These are phyloP conservation scores for Cephus spinipes DNA, from an alignment of 2,888 invertebrate genomes.

Conservation along the genomic window DNA sequence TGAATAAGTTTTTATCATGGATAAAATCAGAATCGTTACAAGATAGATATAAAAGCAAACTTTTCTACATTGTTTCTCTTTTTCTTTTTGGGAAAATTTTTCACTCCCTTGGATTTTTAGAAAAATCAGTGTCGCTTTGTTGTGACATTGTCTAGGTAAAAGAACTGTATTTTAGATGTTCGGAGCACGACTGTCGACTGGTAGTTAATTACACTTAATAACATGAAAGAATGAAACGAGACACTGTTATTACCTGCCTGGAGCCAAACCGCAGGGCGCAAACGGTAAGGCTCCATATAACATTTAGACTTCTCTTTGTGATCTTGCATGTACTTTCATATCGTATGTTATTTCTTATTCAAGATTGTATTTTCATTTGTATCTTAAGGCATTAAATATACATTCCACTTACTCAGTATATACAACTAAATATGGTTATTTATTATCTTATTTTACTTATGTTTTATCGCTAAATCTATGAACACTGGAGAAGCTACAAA, in stretches of 20 bases:
- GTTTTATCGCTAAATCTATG: not conserved
- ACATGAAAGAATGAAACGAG: constrained; percentile 65
- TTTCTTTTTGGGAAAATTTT: not conserved
- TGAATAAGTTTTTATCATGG: not conserved
- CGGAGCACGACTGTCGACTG: constrained; percentile 43
- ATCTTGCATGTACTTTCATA: constrained; percentile 14
- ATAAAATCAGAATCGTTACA: not conserved
- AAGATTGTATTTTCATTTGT: too few relatives aligned
- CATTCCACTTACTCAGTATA: not conserved
- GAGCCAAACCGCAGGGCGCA: constrained; percentile 62
- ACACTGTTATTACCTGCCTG: constrained; percentile 63
- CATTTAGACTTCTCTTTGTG: constrained; percentile 11
- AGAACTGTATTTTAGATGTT: constrained; percentile 51
- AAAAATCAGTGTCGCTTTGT: not conserved
- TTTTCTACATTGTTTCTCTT: not conserved
- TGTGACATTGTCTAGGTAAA: not conserved
- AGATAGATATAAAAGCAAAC: not conserved
- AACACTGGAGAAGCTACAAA: not conserved
- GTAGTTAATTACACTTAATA: constrained; percentile 55
- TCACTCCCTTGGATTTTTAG: not conserved
- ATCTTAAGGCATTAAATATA: too few relatives aligned
- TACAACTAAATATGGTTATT: not conserved
- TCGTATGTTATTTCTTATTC: constrained; percentile 11
- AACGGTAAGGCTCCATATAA: constrained; percentile 57
- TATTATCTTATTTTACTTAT: not conserved